Base-by-base conservation (phyloP, 2,797 vertebrate species). In the Furcifer pardalis region DNA sequence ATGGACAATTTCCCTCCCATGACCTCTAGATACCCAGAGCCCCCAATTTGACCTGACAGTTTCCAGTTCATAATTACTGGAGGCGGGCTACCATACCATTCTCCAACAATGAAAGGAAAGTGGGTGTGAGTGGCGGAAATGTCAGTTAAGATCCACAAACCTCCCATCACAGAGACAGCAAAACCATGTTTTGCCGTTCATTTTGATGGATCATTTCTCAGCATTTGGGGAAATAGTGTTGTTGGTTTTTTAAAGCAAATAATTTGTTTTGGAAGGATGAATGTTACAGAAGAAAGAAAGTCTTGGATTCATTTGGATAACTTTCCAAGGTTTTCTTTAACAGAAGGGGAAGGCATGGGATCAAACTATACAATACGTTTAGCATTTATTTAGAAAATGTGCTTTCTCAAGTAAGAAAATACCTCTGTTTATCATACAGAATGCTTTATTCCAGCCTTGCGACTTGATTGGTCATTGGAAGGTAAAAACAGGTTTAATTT, bases 181-280 rank as follows among this genome's bases (percentile, higher is more conserved):
- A 21, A 3, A 80, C 37, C 75, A 32, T 25, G 21, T 81, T 81
- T 77, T 73, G 42, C 12, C 27, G 81, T 82, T 73, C 65, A n/a
- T 76, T 46, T 80, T 59, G 69, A 1, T 62, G 13, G 71, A 46
- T 25, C 25, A 15, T 40, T 62, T 44, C 17, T 40, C 74, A 66
- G n/a, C 46, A 74, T 15, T 72, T 77, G 35, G 37, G 4, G n/a
- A 21, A 1, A 65, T 40, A 79, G 80, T 37, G 68, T 75, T 2
- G 37, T 40, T n/a, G n/a, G n/a, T 79, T 86, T 84, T 35, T 62
- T 49, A 32, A 87, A 59, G 13, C 40, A 59, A 77, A 40, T 37
- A 8, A 30, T n/a, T 12, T 32, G 30, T 30, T 15, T 13, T 32
- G 30, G n/a, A n/a, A 8, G 27, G 62, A 6, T 8, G 30, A 63